Evolutionary conservation across 2,797 vertebrate genomes (phyloP).

Genomic region (Calcarius lapponicus): DNA sequence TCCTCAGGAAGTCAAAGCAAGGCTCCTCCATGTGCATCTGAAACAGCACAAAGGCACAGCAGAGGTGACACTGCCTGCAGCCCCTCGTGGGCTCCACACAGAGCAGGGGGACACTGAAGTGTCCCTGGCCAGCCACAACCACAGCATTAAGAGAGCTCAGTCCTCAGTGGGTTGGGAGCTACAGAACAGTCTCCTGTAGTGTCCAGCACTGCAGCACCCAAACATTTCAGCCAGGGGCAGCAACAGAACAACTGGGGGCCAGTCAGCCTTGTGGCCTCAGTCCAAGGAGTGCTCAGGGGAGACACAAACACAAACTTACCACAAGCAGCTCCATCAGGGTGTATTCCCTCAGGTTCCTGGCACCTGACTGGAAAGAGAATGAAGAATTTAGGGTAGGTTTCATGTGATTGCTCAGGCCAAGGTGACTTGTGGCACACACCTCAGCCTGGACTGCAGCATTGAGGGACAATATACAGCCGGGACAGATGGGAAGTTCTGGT

Average conservation of each 20-base stretch:
- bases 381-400: neutral
- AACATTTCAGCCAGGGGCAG: neutral
- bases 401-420: neutral
- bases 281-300: neutral
- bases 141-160: rapidly evolving
- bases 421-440: neutral
- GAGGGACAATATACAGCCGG: neutral
- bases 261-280: rapidly evolving
- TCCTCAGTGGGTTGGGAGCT: rapidly evolving
- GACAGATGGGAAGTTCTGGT: neutral
- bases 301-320: slow-evolving; percentile 77
- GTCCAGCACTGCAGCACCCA: neutral
- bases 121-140: neutral
- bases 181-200: rapidly evolving
- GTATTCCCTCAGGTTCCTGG: slow-evolving; percentile 86
- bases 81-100: rapidly evolving
- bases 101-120: neutral
- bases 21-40: slow-evolving; percentile 99
- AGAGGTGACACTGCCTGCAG: neutral
- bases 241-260: neutral
- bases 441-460: neutral
- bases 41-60: slow-evolving; percentile 23
- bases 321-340: slow-evolving; percentile 95
- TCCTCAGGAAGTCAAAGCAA: slow-evolving; percentile 95
- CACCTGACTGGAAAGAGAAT: slow-evolving; percentile 83